Base-by-base conservation (phyloP, 1,140 invertebrate species). In the Pteromalus puparum region DNA sequence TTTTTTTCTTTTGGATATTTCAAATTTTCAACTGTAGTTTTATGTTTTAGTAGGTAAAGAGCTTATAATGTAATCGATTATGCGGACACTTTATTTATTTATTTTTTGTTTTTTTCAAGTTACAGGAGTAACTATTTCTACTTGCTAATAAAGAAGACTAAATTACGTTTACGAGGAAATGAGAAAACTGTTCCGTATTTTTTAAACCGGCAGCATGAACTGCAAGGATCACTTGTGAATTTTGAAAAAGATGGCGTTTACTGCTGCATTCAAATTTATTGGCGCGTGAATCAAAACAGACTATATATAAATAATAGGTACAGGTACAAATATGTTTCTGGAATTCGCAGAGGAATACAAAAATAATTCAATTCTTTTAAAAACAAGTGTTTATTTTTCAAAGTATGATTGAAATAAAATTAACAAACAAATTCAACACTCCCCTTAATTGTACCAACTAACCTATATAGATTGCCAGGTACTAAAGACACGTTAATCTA, bases 331-430 rank as follows among this genome's bases (percentile, higher is more conserved):
- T 18, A 53, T 78, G 65, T 67, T 13, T 12, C 28, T 10, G 15
- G 15, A 48, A 48, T 15, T 15, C 18, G 53, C 4, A 61, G 4
- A 61, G 18, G 7, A 42, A 42, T 42, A 42, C 0, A 61, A 61
- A 7, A 61, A 7, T 15, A n/a, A 61, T 18, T 6, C 30, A 42
- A 42, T 42, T 74, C 5, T 38, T 61, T 82, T 80, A 26, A 42
- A 65, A 70, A 81, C 42, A 67, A 38, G 7, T 53, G 2, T 77
- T 68, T 65, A 81, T 70, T 70, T 70, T 7, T 61, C 53, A 7
- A 61, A 61, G 6, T 61, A 15, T 21, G 6, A 48, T 53, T 30
- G 26, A 81, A 73, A 83, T 83, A 70, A 68, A 75, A 82, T 82
- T 76, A 53, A 28, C 68, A 21, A 68, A 48, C n/a, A 48, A 68